Evolutionary conservation across 1,140 invertebrate genomes (phyloP).

Genomic region (Bicyclus anynana): DNA sequence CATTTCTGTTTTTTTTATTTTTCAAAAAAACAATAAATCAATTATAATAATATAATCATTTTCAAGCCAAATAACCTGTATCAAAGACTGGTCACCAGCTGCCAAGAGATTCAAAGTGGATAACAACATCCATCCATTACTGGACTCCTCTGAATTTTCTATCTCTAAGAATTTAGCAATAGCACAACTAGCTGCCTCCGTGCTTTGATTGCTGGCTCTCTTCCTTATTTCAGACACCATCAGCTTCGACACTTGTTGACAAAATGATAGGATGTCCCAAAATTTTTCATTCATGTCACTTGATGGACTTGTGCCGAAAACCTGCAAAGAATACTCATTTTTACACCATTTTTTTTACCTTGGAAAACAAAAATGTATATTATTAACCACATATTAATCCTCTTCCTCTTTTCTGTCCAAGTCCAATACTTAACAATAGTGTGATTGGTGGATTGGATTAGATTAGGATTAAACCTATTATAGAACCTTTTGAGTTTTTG

Average conservation of each 20-base stretch:
- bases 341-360: not conserved
- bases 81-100: constrained; percentile 84
- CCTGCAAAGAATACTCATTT: constrained; percentile 75
- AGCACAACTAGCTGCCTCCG: constrained; percentile 95
- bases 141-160: constrained; percentile 93
- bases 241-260: constrained; percentile 94
- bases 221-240: constrained; percentile 97
- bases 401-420: too few relatives aligned
- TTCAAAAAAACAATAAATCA: too few relatives aligned
- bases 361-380: too few relatives aligned
- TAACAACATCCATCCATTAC: constrained; percentile 97
- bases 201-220: constrained; percentile 96
- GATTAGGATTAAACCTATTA: too few relatives aligned
- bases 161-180: constrained; percentile 98
- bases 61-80: constrained; percentile 44
- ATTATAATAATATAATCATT: too few relatives aligned
- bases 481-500: too few relatives aligned
- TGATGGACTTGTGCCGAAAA: constrained; percentile 92
- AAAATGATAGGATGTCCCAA: constrained; percentile 94
- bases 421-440: too few relatives aligned
- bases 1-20: too few relatives aligned
- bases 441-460: too few relatives aligned
- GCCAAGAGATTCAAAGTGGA: constrained; percentile 94
- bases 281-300: constrained; percentile 97
- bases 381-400: too few relatives aligned